Conservation (phyloP, 2,888 invertebrate genomes). For the Linnaemya vulpina region DNA sequence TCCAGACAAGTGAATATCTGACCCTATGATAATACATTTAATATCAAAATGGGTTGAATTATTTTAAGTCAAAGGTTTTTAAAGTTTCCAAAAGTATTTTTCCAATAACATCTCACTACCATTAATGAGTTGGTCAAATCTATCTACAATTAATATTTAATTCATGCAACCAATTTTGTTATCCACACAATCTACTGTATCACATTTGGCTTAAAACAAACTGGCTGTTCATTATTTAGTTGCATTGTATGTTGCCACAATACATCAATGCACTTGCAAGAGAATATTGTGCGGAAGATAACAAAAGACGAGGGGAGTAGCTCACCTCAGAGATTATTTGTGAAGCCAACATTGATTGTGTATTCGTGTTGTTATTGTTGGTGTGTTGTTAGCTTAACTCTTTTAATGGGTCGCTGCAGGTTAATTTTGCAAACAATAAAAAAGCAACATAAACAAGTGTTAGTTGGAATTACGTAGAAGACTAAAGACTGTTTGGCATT, state of each 20-base stretch:
- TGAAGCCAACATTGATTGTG: constrained; percentile 49
- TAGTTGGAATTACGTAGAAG: constrained; percentile 14
- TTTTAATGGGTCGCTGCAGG: constrained; percentile 64
- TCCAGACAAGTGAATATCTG: too few species aligned
- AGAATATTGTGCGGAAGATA: not conserved
- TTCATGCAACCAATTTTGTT: constrained; percentile 17
- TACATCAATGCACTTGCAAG: not conserved
- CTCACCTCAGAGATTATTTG: constrained; percentile 29
- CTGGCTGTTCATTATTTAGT: constrained; percentile 28
- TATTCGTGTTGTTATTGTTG: constrained; percentile 15
- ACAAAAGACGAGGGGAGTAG: not conserved
- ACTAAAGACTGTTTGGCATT: constrained; percentile 23
- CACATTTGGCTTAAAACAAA: constrained; percentile 21
- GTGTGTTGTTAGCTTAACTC: constrained; percentile 38
- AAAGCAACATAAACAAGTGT: constrained; percentile 40
- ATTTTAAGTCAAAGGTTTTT: too few species aligned
- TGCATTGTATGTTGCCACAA: not conserved
- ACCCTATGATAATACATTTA: too few species aligned
- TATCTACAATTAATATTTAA: not conserved
- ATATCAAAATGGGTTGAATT: too few species aligned
- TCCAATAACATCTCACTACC: not conserved
- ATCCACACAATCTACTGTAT: constrained; percentile 29
- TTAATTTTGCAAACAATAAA: constrained; percentile 60
- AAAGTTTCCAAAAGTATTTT: not conserved
- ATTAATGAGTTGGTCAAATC: constrained; percentile 12